Evolutionary conservation across 2,888 invertebrate genomes (phyloP).

Genomic region (Bellardia pandia): DNA sequence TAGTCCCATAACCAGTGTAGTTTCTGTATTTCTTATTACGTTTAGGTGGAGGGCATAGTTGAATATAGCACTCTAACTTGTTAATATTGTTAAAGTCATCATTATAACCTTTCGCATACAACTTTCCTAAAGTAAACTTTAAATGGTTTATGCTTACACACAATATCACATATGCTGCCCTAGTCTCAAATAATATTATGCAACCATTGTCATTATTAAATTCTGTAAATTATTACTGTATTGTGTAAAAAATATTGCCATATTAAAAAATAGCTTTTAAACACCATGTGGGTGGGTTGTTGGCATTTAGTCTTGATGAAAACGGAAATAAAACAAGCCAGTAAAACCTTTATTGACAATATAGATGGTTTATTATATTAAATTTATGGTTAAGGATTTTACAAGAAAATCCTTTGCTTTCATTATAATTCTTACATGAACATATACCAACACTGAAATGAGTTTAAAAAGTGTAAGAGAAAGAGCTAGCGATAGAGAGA

Average conservation of each 20-base stretch:
- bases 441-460: background rate
- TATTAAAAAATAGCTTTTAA: background rate
- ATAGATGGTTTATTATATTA: constrained; percentile 48
- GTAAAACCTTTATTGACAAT: constrained; percentile 53
- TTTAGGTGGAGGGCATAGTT: too few species aligned
- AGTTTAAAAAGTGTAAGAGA: background rate
- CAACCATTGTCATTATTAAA: background rate
- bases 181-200: background rate
- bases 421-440: background rate
- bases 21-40: too few species aligned
- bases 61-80: too few species aligned
- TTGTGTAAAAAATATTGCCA: background rate
- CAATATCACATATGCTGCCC: background rate
- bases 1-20: too few species aligned
- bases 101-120: too few species aligned
- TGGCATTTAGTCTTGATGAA: background rate
- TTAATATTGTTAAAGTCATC: too few species aligned
- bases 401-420: constrained; percentile 17
- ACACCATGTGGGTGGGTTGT: background rate
- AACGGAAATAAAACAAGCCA: background rate
- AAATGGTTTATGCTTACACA: too few species aligned
- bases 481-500: background rate
- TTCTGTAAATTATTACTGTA: constrained; percentile 12
- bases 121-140: too few species aligned
- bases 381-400: constrained; percentile 57